Evolutionary conservation across 2,888 invertebrate species (phyloP), one percentile per base, ranked within the genome.

Genomic region (Cephus pulcher): DNA sequence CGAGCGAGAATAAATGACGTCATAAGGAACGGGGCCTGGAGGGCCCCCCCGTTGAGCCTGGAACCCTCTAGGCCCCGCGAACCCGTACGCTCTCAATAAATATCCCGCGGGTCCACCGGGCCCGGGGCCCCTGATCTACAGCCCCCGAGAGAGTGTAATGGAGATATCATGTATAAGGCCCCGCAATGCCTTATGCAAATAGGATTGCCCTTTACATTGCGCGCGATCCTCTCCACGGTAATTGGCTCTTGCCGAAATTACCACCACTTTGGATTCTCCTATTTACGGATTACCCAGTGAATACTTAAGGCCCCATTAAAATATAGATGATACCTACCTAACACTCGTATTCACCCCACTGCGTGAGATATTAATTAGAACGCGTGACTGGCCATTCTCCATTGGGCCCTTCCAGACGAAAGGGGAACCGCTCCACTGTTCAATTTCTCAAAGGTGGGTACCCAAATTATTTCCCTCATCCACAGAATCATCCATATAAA

Each of bases 161-260:
- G 84, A 89, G 88, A 88, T 90, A 89, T 89, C 88, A 84, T 75
- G 81, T 83, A 82, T 81, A 79, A 80, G 81, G 83, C 82, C 83
- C 83, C 81, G 84, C 86, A 85, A 85, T 87, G 86, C 88, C 84
- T 88, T 89, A 90, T 90, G 89, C 88, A 89, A 90, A 91, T 91
- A 88, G 84, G 84, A 87, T 88, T 86, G 85, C 86, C 85, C 85
- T 88, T 88, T 88, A 88, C 87, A 86, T 56, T 56, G 0, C 86
- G 88, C 87, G 85, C 82, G 81, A 80, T 83, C 80, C 77, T 80
- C 84, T 88, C 23, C 56, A 23, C 9, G 82, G 86, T 89, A 90
- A 89, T 90, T 89, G 87, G 87, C 86, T 87, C 82, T 84, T 80
- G 83, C 73, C 75, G 71, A 71, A 71, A 71, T 71, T 33, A 9